Evolutionary conservation across 2,113 vertebrate species (phyloP), one percentile per base, ranked within the genome.

Genomic region (Microtus montanus): DNA sequence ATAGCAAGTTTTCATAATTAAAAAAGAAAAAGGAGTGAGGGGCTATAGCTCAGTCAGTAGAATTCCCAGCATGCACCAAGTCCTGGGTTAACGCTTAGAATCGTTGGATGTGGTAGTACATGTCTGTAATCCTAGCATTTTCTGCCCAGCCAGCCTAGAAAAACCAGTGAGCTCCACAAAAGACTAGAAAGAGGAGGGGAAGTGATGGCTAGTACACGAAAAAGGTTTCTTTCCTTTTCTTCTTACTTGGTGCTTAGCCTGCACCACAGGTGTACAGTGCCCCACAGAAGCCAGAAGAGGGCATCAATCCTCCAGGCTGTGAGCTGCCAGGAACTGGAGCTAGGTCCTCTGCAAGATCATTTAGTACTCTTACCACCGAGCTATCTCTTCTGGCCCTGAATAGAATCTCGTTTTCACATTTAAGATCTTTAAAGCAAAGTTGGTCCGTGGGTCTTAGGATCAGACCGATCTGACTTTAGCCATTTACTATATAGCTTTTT

Each of bases 391-490:
- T 83, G 14, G 13, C 58, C 13, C 54, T 41, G 44, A 79, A 58
- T 80, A 61, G 13, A 91, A 26, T 70, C 74, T 12, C 44, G 63
- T 75, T 9, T 70, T 88, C 86, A 73, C 24, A 35, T 88, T 87
- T 85, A 95, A 95, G 64, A 87, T 79, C 93, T 26, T 86, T 64
- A 83, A 66, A 78, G 13, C 47, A 22, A 94, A 83, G n/a, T 61
- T 88, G 80, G 4, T 80, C 4, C 17, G 10, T 91, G 83, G 30
- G 9, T 63, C 95, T 96, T 63, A 92, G 92, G 54, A 28, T 93
- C 71, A 90, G 68, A 77, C 52, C 75, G 49, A 80, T 75, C 58
- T 28, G 66, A 6, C 6, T 91, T 95, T 61, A 85, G 19, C 20
- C 66, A 92, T 38, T 92, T 95, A 70, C 35, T 86, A 28, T 54